These are phyloP conservation scores for Naso thynnoides DNA, from an alignment of 2,797 vertebrate species.

Conservation along the genomic window DNA sequence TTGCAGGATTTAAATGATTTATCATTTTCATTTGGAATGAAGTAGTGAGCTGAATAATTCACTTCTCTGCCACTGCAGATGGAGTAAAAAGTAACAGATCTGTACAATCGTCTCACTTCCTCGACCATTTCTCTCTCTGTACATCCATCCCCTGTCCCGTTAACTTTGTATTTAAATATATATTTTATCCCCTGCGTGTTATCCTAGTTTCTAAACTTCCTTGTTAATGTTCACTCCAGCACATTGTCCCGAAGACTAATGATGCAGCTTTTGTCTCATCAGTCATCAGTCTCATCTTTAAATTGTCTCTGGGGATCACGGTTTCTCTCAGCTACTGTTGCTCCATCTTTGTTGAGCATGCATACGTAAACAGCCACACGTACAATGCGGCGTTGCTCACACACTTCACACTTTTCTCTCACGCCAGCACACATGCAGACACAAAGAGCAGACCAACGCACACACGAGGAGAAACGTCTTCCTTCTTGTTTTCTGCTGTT, in stretches of 20 bases:
- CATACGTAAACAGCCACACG: slow-evolving; percentile 9
- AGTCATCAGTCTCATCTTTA: slow-evolving; percentile 41
- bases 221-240: slow-evolving; percentile 55
- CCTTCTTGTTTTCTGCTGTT: slow-evolving; percentile 55
- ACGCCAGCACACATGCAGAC: slow-evolving; percentile 21
- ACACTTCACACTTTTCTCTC: slow-evolving; percentile 4
- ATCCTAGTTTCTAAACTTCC: slow-evolving; percentile 37
- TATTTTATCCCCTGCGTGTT: slow-evolving; percentile 34
- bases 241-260: slow-evolving; percentile 58
- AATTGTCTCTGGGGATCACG: slow-evolving; percentile 24
- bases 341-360: slow-evolving; percentile 13
- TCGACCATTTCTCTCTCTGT: slow-evolving; percentile 38
- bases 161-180: slow-evolving; percentile 53
- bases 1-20: slow-evolving; percentile 81
- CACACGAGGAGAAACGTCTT: slow-evolving; percentile 20
- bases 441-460: slow-evolving; percentile 15
- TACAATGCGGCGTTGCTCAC: slow-evolving; percentile 6
- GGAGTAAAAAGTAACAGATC: slow-evolving; percentile 78
- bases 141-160: slow-evolving; percentile 33
- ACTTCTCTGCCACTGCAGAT: slow-evolving; percentile 75
- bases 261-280: slow-evolving; percentile 40
- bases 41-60: slow-evolving; percentile 82
- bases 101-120: slow-evolving; percentile 76
- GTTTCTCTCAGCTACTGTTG: slow-evolving; percentile 20
- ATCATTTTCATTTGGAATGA: slow-evolving; percentile 82